phyloP scores from a whole-genome alignment of 2,888 invertebrate genomes.

The Choreutis nemorana region DNA sequence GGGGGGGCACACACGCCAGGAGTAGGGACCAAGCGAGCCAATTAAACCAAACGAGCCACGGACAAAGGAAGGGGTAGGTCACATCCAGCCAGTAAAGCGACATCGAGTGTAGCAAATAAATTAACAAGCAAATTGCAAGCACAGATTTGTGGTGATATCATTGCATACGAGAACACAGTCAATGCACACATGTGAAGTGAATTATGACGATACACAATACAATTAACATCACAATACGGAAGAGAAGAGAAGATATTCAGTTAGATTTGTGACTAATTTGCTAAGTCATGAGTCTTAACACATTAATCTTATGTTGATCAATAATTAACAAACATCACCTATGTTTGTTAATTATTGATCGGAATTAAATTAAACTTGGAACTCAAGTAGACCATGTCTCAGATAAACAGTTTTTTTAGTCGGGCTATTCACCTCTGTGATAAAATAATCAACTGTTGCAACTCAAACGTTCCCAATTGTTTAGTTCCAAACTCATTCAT shows the following conservation, averaged over 20 bases:
- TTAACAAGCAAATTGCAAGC: constrained; percentile 10
- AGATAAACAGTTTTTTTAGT: no score
- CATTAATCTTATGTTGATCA: no score
- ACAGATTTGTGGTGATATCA: constrained; percentile 6
- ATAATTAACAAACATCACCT: no score
- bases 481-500: no score
- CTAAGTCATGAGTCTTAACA: no score
- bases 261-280: background rate
- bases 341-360: no score
- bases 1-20: constrained; percentile 16
- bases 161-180: constrained; percentile 44
- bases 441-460: no score
- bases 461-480: no score
- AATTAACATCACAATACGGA: constrained; percentile 48
- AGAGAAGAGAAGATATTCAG: constrained; percentile 16
- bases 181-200: constrained; percentile 27
- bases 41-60: constrained; percentile 11
- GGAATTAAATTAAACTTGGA: no score
- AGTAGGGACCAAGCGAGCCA: constrained; percentile 1
- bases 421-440: no score
- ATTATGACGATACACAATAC: constrained; percentile 36
- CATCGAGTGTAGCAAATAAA: constrained; percentile 27
- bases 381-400: no score
- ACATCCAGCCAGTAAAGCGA: constrained; percentile 20
- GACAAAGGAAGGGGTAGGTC: constrained; percentile 11